phyloP scores from a whole-genome alignment of 1,140 invertebrate genomes.

The Bombus waltoni region DNA sequence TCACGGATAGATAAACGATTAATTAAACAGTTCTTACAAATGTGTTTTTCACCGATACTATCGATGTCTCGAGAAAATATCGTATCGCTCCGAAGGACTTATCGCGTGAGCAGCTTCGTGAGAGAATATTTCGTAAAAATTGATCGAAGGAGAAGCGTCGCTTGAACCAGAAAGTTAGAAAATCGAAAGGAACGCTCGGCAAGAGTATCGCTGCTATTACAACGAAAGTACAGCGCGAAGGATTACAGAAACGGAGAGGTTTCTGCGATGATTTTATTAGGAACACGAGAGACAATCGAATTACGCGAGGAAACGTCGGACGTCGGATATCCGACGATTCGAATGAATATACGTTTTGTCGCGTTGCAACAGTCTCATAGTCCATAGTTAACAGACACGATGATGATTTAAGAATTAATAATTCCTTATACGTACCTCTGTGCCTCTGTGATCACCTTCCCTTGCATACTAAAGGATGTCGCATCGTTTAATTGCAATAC shows the following conservation, averaged over 20 bases:
- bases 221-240: not conserved
- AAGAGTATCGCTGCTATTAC: too few relatives aligned
- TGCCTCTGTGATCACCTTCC: too few relatives aligned
- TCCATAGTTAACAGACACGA: not conserved
- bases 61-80: too few relatives aligned
- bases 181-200: not conserved
- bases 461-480: not conserved
- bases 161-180: not conserved
- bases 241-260: not conserved
- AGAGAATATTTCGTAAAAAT: not conserved
- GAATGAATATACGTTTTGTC: not conserved
- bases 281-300: not conserved
- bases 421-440: not conserved
- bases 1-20: not conserved
- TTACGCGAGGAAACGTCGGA: too few relatives aligned
- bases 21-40: too few relatives aligned
- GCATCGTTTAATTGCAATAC: not conserved
- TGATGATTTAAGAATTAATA: constrained; percentile 11
- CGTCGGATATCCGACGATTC: not conserved
- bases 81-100: too few relatives aligned
- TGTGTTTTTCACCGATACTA: too few relatives aligned
- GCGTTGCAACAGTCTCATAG: not conserved
- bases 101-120: rapidly evolving
- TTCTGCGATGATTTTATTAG: not conserved
- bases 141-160: not conserved